These are phyloP conservation scores for Papilio elwesi DNA, from an alignment of 2,888 invertebrate genomes.

Conservation along the genomic window DNA sequence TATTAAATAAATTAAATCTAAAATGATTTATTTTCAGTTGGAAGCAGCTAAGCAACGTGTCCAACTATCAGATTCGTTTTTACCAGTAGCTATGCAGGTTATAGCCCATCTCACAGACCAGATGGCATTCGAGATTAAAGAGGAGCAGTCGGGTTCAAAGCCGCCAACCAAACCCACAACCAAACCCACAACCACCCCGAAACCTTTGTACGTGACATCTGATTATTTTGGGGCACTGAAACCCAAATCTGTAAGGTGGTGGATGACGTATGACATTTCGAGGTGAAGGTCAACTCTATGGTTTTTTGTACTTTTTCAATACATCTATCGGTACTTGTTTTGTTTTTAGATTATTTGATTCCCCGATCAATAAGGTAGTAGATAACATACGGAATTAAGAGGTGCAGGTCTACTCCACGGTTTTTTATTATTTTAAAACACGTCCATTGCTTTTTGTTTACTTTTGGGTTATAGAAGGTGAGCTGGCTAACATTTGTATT, in stretches of 20 bases:
- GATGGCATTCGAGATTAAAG: constrained; percentile 82
- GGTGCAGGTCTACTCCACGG: constrained; percentile 53
- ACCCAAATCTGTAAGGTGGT: constrained; percentile 55
- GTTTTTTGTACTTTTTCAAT: constrained; percentile 38
- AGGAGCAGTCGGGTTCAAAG: constrained; percentile 61
- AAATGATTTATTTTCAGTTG: constrained; percentile 60
- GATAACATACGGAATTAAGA: constrained; percentile 58
- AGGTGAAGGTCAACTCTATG: constrained; percentile 57
- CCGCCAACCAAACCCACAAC: constrained; percentile 46
- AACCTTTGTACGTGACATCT: constrained; percentile 55
- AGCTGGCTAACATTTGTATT: constrained; percentile 12
- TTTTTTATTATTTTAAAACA: background rate
- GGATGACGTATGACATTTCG: constrained; percentile 56
- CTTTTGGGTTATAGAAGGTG: constrained; percentile 30
- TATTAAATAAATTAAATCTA: background rate
- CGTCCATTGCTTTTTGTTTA: constrained; percentile 33
- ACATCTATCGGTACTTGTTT: background rate
- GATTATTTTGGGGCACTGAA: constrained; percentile 45
- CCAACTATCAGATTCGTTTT: constrained; percentile 84
- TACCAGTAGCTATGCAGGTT: constrained; percentile 88
- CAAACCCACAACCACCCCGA: constrained; percentile 47
- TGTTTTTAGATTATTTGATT: too few species aligned
- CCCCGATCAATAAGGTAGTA: constrained; percentile 55
- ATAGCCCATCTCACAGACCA: constrained; percentile 85
- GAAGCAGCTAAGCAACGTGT: constrained; percentile 75